Base-by-base conservation (phyloP, 2,113 vertebrate genomes). In the Aegithalos caudatus region DNA sequence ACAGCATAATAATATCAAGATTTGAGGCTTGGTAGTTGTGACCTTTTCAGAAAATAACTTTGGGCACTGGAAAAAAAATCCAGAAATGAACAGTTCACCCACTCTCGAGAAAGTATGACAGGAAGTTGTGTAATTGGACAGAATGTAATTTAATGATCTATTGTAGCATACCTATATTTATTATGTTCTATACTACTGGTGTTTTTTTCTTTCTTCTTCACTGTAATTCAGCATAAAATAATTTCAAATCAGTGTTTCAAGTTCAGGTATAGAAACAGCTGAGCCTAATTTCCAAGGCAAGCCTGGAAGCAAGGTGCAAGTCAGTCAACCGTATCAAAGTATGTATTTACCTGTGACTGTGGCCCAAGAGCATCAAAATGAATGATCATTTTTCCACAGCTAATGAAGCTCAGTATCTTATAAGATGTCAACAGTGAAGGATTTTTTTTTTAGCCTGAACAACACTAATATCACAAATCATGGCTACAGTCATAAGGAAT, bases 391-490 rank as follows among this genome's bases (percentile, higher is more conserved):
- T 73, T 90, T 57, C 40, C 29, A 44, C 56, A 69, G 29, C 31
- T 62, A 48, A 8, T 72, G 25, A 85, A 72, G 8, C 2, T 80
- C 69, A 40, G 6, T 33, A 12, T 37, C 6, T 40, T 54, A 5
- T 12, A 67, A 71, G 12, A 47, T 7, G 9, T 5, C 6, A 37
- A 17, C 18, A 27, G 11, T 37, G 31, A 51, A 57, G 14, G 8
- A 6, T 11, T 67, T 51, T 44, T 40, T 87, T 87, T 86, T 82
- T 47, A 81, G 9, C 29, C 23, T 42, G 35, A 88, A 8, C 25
- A 33, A 23, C 31, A 10, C 18, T 22, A 67, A 10, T 31, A 56
- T 7, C 4, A 71, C 17, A 12, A 42, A 38, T 85, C 0, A 0
- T 77, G n/a, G 10, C 27, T 58, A 11, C 7, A 72, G 51, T 47